Base-by-base conservation (phyloP, 1,140 invertebrate genomes). In the Drosophila lacteicornis region DNA sequence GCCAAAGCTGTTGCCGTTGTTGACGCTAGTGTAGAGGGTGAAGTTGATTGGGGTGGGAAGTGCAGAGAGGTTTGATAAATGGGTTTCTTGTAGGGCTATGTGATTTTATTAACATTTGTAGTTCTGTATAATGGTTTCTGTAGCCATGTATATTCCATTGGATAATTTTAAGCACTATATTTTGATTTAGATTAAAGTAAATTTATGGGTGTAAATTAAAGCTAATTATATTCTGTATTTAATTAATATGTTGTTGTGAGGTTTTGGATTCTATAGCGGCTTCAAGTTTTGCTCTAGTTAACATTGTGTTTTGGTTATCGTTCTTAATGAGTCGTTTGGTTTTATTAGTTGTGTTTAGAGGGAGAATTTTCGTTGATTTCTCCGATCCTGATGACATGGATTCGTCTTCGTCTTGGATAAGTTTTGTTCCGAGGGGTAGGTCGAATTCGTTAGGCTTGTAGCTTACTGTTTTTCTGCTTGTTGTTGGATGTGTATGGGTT, bases 81-180 rank as follows among this genome's bases (percentile, higher is more conserved):
- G 42, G 33, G 9, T 36, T 36, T 36, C 33, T 22, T 47, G 19
- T 12, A 47, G 19, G 11, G 19, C 19, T 47, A 27, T 15, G 42
- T 43, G 42, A 43, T n/a, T 50, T 27, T 9, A 50, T 13, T 27
- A 27, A 50, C 13, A 50, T n/a, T 50, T 50, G 49, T 7, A 50
- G 49, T 50, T 50, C 49, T n/a, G 15, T n/a, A 9, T 50, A 50
- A 13, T 50, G 30, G 49, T 51, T 51, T 51, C 25, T 51, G 15
- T 51, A 33, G 13, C 49, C 49, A 7, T 49, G 46, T 13, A 49
- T 49, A 15, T 49, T 49, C 13, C 46, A 49, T 25, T 49, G 22
- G 11, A 49, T 49, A 15, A 49, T 47, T 47, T 47, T 47, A 6
- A 47, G 19, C 19, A 47, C 12, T 47, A 8, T 30, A 30, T 30